Conservation (phyloP, 2,888 invertebrate genomes). For the Latheticus oryzae region DNA sequence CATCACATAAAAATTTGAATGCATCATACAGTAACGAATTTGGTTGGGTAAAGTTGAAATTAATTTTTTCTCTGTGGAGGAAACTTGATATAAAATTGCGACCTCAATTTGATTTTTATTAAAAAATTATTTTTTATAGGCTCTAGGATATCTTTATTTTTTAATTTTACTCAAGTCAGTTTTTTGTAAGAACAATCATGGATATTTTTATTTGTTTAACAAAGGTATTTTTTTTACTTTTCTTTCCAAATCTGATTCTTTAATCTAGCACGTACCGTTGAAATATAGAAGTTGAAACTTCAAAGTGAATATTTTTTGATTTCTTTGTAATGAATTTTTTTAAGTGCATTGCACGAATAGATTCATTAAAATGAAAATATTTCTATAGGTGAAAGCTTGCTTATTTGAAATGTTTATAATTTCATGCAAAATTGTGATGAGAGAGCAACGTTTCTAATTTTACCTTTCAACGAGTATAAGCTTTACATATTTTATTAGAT, state of each 20-base stretch:
- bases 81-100: not conserved
- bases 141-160: not conserved
- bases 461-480: conserved; percentile 37
- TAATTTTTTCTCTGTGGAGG: not conserved
- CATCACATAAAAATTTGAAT: conserved; percentile 21
- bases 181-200: conserved; percentile 3
- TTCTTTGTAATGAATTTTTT: conserved; percentile 8
- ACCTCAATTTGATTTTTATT: conserved; percentile 13
- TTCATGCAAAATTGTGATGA: conserved; percentile 36
- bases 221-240: conserved; percentile 5
- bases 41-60: conserved; percentile 6
- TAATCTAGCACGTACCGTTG: too few relatives aligned
- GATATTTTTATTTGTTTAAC: conserved; percentile 6
- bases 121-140: conserved; percentile 16
- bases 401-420: conserved; percentile 39
- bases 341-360: conserved; percentile 10
- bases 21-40: conserved; percentile 3
- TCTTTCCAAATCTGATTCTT: too few relatives aligned
- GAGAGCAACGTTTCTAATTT: conserved; percentile 40
- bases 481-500: conserved; percentile 39
- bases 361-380: conserved; percentile 40
- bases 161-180: conserved; percentile 11
- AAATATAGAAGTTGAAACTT: not conserved
- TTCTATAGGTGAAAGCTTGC: conserved; percentile 27
- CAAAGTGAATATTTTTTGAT: not conserved